Conservation (phyloP, 2,888 invertebrate genomes). For the Hypsopygia costalis region DNA sequence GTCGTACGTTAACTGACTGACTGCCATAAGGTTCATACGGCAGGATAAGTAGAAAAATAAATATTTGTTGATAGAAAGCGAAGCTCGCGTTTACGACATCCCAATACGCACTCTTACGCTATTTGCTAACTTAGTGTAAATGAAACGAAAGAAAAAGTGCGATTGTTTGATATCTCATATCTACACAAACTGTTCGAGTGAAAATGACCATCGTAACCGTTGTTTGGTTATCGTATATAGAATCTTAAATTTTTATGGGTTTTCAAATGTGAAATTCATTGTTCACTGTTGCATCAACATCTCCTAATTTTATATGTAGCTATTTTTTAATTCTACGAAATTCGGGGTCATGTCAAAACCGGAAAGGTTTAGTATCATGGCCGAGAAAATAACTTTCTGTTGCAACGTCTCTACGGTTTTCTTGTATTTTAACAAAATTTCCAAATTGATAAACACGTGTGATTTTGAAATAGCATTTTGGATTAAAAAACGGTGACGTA, state of each 20-base stretch:
- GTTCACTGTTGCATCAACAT: conserved; percentile 53
- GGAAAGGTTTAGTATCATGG: conserved; percentile 45
- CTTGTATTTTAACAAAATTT: conserved; percentile 2
- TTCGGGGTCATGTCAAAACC: conserved; percentile 64
- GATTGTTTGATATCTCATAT: conserved; percentile 71
- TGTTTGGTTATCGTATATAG: conserved; percentile 16
- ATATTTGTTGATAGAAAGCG: conserved; percentile 78
- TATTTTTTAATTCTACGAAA: conserved; percentile 55
- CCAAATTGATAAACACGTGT: background rate
- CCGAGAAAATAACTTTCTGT: conserved; percentile 53
- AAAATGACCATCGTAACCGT: conserved; percentile 38
- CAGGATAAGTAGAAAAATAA: conserved; percentile 78
- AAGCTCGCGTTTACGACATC: conserved; percentile 66
- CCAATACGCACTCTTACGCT: conserved; percentile 48
- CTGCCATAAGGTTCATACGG: conserved; percentile 43
- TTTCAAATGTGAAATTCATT: conserved; percentile 33
- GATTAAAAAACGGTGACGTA: too few relatives aligned
- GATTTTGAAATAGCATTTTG: too few relatives aligned
- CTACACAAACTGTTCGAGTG: conserved; percentile 33
- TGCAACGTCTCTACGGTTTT: conserved; percentile 18
- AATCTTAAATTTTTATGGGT: conserved; percentile 11
- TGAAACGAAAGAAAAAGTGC: conserved; percentile 78
- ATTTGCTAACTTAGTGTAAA: conserved; percentile 62
- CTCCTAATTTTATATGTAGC: conserved; percentile 64
- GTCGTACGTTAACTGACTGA: conserved; percentile 66